A percentile compares a stretch with the other conserved stretches of the same genome.
Evolutionary conservation across 2,797 vertebrate species (phyloP).

Genomic region (Tarsius wallacei): DNA sequence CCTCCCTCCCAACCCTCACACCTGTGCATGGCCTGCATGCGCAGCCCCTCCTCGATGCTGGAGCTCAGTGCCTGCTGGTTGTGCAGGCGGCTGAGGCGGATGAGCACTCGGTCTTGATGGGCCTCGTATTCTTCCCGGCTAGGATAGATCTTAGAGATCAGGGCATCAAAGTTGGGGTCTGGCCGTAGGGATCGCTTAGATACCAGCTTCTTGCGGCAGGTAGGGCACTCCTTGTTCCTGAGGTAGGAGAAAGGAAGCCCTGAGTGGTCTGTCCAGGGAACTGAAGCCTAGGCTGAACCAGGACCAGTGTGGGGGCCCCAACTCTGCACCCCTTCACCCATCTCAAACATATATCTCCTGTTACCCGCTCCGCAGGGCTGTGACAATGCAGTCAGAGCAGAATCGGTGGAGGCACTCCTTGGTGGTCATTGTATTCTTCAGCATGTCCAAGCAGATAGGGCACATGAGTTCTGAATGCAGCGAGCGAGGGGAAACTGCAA

Average conservation of each 20-base stretch:
- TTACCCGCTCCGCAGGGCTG: conserved; percentile 95
- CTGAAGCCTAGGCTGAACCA: background rate
- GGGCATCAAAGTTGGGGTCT: conserved; percentile 96
- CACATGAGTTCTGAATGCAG: conserved; percentile 97
- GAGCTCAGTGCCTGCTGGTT: conserved; percentile 96
- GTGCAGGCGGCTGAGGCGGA: conserved; percentile 95
- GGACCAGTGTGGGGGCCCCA: background rate
- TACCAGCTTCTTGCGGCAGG: conserved; percentile 96
- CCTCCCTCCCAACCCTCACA: conserved; percentile 83
- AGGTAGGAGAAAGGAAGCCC: background rate
- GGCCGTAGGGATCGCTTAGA: conserved; percentile 95
- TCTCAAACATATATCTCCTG: background rate
- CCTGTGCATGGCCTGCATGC: conserved; percentile 96
- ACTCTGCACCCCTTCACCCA: background rate
- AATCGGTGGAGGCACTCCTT: conserved; percentile 97
- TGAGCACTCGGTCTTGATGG: conserved; percentile 95
- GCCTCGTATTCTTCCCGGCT: conserved; percentile 97
- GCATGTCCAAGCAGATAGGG: conserved; percentile 97
- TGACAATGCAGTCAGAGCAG: conserved; percentile 96
- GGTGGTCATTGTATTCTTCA: conserved; percentile 97
- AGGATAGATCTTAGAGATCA: conserved; percentile 97
- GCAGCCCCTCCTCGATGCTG: conserved; percentile 96
- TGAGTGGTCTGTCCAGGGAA: background rate
- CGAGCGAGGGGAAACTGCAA: conserved; percentile 95
- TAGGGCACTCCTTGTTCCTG: conserved; percentile 97